A percentile compares a stretch with the other conserved stretches of the same genome.
Evolutionary conservation across 2,888 invertebrate genomes (phyloP).

Genomic region (Sinodicranocentrus sp.): DNA sequence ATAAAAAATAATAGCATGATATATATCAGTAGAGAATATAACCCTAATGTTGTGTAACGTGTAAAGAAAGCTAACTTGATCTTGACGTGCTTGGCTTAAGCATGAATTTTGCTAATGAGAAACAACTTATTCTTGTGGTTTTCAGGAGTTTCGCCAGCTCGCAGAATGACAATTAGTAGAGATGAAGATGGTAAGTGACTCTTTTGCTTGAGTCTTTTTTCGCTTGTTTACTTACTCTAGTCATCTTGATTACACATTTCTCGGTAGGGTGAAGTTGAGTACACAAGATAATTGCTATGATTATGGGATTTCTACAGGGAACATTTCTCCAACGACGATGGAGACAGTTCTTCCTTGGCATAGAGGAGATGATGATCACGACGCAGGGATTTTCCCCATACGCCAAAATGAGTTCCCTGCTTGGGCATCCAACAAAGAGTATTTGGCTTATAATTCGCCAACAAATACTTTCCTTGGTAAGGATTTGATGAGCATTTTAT

Average conservation of each 20-base stretch:
- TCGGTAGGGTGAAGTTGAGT: not conserved
- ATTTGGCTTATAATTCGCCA: slow-evolving; percentile 93
- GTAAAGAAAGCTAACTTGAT: slow-evolving; percentile 4
- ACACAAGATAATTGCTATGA: not conserved
- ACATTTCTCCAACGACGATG: slow-evolving; percentile 87
- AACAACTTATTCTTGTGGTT: slow-evolving; percentile 16
- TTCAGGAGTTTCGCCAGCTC: slow-evolving; percentile 75
- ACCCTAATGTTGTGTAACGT: not conserved
- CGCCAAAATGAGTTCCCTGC: slow-evolving; percentile 94
- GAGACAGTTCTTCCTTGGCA: slow-evolving; percentile 97
- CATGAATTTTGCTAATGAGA: not conserved
- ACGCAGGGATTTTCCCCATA: slow-evolving; percentile 83
- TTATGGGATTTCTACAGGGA: slow-evolving; percentile 35
- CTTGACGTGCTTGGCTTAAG: not conserved
- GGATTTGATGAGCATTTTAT: slow-evolving; percentile 43
- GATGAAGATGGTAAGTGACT: slow-evolving; percentile 75
- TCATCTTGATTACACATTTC: not conserved
- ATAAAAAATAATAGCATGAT: slow-evolving; percentile 14
- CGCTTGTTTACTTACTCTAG: no score
- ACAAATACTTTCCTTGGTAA: slow-evolving; percentile 94
- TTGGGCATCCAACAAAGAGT: slow-evolving; percentile 97
- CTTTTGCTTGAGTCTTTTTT: no score
- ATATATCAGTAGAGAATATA: not conserved
- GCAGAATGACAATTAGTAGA: slow-evolving; percentile 71
- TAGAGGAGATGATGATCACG: slow-evolving; percentile 83